Conservation (phyloP, 2,113 vertebrate genomes). For the Riparia riparia region DNA sequence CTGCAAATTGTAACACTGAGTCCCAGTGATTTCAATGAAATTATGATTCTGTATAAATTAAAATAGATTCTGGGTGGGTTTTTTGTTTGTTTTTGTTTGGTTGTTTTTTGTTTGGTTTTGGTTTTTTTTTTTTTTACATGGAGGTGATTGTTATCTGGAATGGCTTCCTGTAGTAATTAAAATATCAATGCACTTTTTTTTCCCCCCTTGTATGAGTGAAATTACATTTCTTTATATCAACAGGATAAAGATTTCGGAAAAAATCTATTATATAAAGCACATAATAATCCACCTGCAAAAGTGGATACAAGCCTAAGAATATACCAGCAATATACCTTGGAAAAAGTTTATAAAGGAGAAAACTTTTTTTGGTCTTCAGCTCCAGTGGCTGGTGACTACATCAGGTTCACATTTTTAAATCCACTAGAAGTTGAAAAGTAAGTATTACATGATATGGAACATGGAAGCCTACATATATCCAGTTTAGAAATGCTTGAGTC, state of each 20-base stretch:
- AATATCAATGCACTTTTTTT: neutral
- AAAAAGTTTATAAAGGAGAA: conserved; percentile 61
- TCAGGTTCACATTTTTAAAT: conserved; percentile 60
- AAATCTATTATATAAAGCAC: conserved; percentile 45
- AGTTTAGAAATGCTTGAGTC: neutral
- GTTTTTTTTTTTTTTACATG: neutral
- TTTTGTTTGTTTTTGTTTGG: no score
- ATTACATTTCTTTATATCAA: neutral
- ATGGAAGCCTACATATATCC: neutral
- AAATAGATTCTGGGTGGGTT: neutral
- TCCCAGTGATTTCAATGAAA: neutral
- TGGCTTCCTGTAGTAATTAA: neutral
- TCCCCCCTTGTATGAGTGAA: neutral
- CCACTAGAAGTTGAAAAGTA: conserved; percentile 68
- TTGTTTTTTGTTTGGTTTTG: no score
- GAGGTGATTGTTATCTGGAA: neutral
- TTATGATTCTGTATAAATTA: neutral
- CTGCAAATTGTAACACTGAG: neutral
- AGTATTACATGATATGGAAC: neutral
- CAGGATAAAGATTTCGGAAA: conserved; percentile 75
- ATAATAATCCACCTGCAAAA: conserved; percentile 73
- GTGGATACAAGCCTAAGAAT: conserved; percentile 56
- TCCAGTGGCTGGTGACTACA: conserved; percentile 68
- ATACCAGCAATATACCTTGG: conserved; percentile 63
- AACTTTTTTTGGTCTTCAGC: conserved; percentile 72